phyloP scores from a whole-genome alignment of 2,113 vertebrate species.

The Panthera tigris region DNA sequence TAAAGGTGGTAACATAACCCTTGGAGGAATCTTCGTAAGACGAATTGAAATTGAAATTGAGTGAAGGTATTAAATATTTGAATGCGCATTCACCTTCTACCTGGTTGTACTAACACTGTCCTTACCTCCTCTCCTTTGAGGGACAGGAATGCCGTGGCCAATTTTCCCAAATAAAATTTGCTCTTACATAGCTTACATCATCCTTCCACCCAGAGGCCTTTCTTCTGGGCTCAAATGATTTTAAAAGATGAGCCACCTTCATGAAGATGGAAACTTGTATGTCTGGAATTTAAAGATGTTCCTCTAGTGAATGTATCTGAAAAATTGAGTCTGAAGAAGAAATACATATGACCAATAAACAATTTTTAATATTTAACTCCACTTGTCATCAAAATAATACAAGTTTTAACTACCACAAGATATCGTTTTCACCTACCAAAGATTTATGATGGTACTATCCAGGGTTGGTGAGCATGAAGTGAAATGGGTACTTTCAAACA shows the following conservation, averaged over 20 bases:
- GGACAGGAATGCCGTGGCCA: neutral
- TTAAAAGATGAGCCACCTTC: slow-evolving; percentile 4
- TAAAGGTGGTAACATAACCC: neutral
- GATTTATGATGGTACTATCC: neutral
- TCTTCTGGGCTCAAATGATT: slow-evolving; percentile 16
- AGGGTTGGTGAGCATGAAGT: too few species aligned
- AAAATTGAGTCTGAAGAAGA: slow-evolving; percentile 19
- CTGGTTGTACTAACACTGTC: neutral
- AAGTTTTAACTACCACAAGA: neutral
- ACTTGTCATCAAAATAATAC: neutral
- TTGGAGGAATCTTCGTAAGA: neutral
- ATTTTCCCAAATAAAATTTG: neutral
- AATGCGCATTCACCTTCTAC: neutral
- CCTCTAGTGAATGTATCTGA: neutral
- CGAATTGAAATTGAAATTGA: slow-evolving; percentile 32
- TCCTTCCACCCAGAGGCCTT: slow-evolving; percentile 13
- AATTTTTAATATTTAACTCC: neutral
- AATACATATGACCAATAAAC: neutral
- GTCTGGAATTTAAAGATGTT: slow-evolving; percentile 3
- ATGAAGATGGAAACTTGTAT: slow-evolving; percentile 21
- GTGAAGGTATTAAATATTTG: neutral
- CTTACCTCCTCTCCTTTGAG: neutral
- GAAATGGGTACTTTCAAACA: neutral
- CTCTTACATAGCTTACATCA: neutral
- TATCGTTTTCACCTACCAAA: neutral